Percentiles rank a stretch among this genome's conserved stretches.
Evolutionary conservation across 2,888 invertebrate species (phyloP).

Genomic region (Ramazzottius varieornatus): DNA sequence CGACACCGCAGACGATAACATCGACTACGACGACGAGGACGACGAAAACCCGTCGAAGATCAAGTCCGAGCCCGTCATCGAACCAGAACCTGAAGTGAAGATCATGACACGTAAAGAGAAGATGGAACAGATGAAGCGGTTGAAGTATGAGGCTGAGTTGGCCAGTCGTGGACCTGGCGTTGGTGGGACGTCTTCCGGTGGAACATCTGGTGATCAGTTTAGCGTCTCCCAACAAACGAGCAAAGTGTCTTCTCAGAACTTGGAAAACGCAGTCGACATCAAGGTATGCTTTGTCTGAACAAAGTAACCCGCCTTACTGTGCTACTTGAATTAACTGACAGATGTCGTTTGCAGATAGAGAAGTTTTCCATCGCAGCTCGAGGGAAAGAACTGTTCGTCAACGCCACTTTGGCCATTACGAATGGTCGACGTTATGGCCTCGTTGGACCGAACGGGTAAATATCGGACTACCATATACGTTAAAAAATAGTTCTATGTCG

Average conservation of each 20-base stretch:
- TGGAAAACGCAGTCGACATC: conserved; percentile 78
- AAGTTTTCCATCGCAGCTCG: conserved; percentile 91
- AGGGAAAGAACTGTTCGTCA: conserved; percentile 85
- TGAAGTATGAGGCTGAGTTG: background rate
- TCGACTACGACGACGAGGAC: background rate
- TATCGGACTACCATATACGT: conserved; percentile 7
- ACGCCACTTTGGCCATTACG: conserved; percentile 74
- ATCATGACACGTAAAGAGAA: background rate
- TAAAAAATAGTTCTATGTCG: background rate
- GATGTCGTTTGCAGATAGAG: conserved; percentile 30
- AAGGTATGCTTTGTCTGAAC: conserved; percentile 36
- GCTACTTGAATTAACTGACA: too few relatives aligned
- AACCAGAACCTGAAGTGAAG: background rate
- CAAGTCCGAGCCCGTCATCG: background rate
- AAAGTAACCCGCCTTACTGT: conserved; percentile 4
- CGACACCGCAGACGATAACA: background rate
- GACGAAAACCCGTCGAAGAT: background rate
- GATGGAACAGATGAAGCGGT: background rate
- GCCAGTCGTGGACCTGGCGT: background rate
- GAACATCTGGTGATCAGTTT: conserved; percentile 50
- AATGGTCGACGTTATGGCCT: conserved; percentile 79
- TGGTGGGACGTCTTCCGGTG: background rate
- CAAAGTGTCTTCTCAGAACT: conserved; percentile 39
- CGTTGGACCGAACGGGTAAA: conserved; percentile 83
- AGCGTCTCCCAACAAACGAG: conserved; percentile 53